Conservation (phyloP, 2,113 vertebrate species). For the Festucalex cinctus region DNA sequence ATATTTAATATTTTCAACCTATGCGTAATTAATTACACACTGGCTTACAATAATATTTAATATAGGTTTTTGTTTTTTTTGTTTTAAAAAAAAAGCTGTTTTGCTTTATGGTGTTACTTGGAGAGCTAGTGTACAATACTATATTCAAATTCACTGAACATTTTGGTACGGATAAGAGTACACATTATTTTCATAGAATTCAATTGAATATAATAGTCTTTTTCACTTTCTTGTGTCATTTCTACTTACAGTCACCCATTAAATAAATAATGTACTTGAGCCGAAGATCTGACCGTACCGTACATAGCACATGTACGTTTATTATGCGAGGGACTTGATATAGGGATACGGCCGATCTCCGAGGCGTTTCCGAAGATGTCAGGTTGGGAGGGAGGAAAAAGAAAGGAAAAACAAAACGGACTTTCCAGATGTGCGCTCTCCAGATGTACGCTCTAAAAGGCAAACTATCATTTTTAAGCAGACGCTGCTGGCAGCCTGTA, state of each 20-base stretch:
- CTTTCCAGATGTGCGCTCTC: conserved; percentile 26
- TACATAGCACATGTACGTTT: background rate
- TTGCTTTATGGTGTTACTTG: too few species aligned
- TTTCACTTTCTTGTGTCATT: background rate
- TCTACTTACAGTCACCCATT: background rate
- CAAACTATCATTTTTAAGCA: conserved; percentile 52
- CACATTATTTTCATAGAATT: background rate
- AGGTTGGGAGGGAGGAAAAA: conserved; percentile 8
- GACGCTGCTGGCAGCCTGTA: conserved; percentile 50
- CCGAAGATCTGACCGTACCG: background rate
- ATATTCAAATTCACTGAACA: too few species aligned
- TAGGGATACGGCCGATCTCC: conserved; percentile 38
- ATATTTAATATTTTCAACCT: too few species aligned
- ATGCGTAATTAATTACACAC: too few species aligned
- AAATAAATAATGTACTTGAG: background rate
- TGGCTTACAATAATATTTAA: too few species aligned
- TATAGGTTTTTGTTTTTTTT: too few species aligned
- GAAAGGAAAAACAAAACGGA: conserved; percentile 10
- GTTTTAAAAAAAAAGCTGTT: too few species aligned
- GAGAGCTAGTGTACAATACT: too few species aligned
- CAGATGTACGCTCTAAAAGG: conserved; percentile 55
- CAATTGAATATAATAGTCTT: background rate
- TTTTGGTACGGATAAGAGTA: background rate
- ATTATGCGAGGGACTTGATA: conserved; percentile 28
- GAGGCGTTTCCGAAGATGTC: conserved; percentile 37